phyloP scores from a whole-genome alignment of 2,888 invertebrate genomes.

The Blastobasis adustella region DNA sequence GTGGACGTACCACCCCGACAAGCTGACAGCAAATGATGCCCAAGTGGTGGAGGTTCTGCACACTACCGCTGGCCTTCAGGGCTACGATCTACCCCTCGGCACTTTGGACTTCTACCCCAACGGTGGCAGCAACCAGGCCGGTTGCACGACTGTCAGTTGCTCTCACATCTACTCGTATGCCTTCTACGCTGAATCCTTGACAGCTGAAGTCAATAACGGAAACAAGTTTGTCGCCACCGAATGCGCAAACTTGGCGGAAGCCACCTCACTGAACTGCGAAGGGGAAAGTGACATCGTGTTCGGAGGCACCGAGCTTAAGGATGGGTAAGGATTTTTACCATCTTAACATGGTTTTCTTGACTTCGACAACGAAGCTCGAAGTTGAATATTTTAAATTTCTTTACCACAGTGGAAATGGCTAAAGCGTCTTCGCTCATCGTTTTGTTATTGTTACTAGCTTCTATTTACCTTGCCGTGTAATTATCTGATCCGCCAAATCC shows the following conservation, averaged over 20 bases:
- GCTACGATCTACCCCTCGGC: slow-evolving; percentile 56
- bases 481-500: too few species aligned
- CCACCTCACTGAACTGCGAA: slow-evolving; percentile 30
- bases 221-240: slow-evolving; percentile 44
- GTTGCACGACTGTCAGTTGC: slow-evolving; percentile 40
- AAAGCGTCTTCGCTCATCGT: too few species aligned
- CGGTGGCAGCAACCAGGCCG: slow-evolving; percentile 45
- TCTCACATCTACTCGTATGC: slow-evolving; percentile 41
- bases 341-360: not conserved
- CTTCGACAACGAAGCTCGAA: not conserved
- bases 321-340: slow-evolving; percentile 28
- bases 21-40: slow-evolving; percentile 40
- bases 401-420: not conserved
- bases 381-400: not conserved
- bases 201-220: slow-evolving; percentile 22
- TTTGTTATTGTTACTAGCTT: too few species aligned
- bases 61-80: slow-evolving; percentile 41
- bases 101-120: slow-evolving; percentile 60
- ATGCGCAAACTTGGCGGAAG: slow-evolving; percentile 41
- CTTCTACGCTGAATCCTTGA: slow-evolving; percentile 54
- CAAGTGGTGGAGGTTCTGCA: slow-evolving; percentile 56
- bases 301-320: slow-evolving; percentile 40
- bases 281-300: slow-evolving; percentile 39
- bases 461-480: too few species aligned
- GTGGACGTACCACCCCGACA: slow-evolving; percentile 55